Evolutionary conservation across 2,113 vertebrate genomes (phyloP), one percentile per base, ranked within the genome.

Genomic region (Oenanthe oenanthe): DNA sequence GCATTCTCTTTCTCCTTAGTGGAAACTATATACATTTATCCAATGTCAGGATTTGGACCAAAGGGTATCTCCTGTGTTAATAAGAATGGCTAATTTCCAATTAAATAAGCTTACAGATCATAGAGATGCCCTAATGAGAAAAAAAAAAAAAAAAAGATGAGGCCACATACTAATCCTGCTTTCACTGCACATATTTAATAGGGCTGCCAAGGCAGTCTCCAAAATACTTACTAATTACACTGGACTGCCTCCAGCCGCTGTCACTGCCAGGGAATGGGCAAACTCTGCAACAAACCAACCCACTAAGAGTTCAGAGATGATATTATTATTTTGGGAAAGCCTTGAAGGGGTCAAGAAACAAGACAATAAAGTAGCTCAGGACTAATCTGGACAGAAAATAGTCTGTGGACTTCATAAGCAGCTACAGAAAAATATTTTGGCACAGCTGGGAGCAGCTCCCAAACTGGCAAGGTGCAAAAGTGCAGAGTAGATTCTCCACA

Each of bases 191-290:
- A 74, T 60, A 83, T 88, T 95, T 95, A 92, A 85, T 70, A 88
- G 56, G 67, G 72, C 57, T 95, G 96, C 85, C 90, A 83, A 88
- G 82, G 67, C 48, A 88, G 74, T 63, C 71, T 94, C 82, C 88
- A 93, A 93, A 96, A 93, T 60, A 90, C 74, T 82, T 79, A 88
- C 81, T 96, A 92, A 96, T 95, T 94, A 92, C 90, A 74, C 67
- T 96, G 85, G 95, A 96, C 42, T 92, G 88, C 82, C 72, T 96
- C 93, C 95, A 90, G 79, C 61, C 0, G 0, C 88, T 80, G 56
- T 83, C 94, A 77, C 61, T 94, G 82, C 63, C 92, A 71, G 32
- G 18, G 38, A 95, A 89, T 4, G 3, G 89, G 80, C 70, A 65
- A 94, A 94, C 51, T 70, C 67, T 81, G 82, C 60, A 66, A 85